Evolutionary conservation across 2,113 vertebrate genomes (phyloP).

Genomic region (Setophaga petechia): DNA sequence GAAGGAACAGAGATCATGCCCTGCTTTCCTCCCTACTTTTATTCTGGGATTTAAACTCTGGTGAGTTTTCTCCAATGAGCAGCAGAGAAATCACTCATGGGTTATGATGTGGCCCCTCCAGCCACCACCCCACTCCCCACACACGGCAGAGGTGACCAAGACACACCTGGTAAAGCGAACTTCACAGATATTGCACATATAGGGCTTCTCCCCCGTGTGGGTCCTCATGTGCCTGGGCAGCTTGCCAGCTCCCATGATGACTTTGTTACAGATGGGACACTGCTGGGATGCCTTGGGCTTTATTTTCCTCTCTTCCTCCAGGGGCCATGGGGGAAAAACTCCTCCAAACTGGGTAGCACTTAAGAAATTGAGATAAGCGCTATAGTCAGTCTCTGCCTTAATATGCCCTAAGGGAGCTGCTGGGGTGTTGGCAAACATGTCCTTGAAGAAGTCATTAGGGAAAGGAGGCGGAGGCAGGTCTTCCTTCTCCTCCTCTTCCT

Average conservation of each 20-base stretch:
- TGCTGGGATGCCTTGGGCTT: slow-evolving; percentile 98
- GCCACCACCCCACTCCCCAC: background rate
- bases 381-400: slow-evolving; percentile 91
- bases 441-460: slow-evolving; percentile 90
- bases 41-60: no score
- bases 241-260: slow-evolving; percentile 98
- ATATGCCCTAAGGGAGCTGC: slow-evolving; percentile 82
- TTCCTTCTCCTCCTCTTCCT: slow-evolving; percentile 92
- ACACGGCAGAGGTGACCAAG: background rate
- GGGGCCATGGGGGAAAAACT: slow-evolving; percentile 93
- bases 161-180: slow-evolving; percentile 97
- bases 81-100: background rate
- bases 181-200: slow-evolving; percentile 98
- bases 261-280: slow-evolving; percentile 97
- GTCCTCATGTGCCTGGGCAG: slow-evolving; percentile 97
- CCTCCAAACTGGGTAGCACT: slow-evolving; percentile 89
- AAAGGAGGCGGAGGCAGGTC: slow-evolving; percentile 82
- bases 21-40: background rate
- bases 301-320: slow-evolving; percentile 95
- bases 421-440: slow-evolving; percentile 79
- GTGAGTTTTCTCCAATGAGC: background rate
- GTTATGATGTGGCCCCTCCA: background rate
- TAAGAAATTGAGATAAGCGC: slow-evolving; percentile 92
- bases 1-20: background rate
- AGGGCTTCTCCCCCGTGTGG: slow-evolving; percentile 97